Evolutionary conservation across 2,888 invertebrate species (phyloP).

Genomic region (Euplexia lucipara): DNA sequence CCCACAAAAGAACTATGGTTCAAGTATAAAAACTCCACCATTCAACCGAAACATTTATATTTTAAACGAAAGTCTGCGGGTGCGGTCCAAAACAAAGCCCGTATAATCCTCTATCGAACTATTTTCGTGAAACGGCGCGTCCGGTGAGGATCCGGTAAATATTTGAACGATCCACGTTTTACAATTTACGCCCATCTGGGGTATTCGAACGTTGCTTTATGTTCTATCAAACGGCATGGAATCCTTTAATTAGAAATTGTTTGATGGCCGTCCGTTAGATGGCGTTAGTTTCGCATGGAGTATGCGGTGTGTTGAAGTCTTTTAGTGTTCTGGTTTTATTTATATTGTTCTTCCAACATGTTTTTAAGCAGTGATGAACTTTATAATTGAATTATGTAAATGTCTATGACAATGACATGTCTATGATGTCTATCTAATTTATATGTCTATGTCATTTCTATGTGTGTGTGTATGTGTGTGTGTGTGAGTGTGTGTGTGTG

Average conservation of each 20-base stretch:
- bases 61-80: conserved; percentile 21
- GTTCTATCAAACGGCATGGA: conserved; percentile 75
- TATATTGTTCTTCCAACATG: not conserved
- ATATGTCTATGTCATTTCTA: too few species aligned
- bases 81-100: conserved; percentile 33
- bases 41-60: conserved; percentile 11
- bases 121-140: conserved; percentile 69
- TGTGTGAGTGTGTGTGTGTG: too few species aligned
- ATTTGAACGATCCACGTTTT: conserved; percentile 84
- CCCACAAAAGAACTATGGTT: too few species aligned
- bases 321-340: not conserved
- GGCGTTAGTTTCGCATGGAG: conserved; percentile 1
- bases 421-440: too few species aligned
- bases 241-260: conserved; percentile 76
- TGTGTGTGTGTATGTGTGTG: too few species aligned
- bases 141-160: conserved; percentile 80
- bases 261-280: conserved; percentile 25
- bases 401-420: too few species aligned
- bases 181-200: conserved; percentile 81
- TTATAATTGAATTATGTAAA: too few species aligned
- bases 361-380: too few species aligned
- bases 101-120: conserved; percentile 62
- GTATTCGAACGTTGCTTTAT: conserved; percentile 72
- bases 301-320: not conserved
- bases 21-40: not conserved